Evolutionary conservation across 2,797 vertebrate genomes (phyloP).

Genomic region (Poecile montanus): DNA sequence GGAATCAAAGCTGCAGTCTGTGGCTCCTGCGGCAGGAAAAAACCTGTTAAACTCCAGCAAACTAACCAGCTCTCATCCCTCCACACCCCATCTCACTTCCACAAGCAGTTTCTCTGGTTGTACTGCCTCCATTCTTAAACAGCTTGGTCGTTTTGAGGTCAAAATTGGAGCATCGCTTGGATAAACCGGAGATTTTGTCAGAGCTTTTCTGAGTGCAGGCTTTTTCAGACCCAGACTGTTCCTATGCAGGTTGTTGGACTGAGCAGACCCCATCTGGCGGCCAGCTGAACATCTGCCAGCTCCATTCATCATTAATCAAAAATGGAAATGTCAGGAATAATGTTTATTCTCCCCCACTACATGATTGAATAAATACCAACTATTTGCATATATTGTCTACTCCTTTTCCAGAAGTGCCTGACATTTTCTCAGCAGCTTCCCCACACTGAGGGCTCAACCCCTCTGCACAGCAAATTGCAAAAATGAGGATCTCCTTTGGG

Average conservation of each 20-base stretch:
- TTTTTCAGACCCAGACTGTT: constrained; percentile 4
- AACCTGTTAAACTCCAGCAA: neutral
- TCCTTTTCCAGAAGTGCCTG: constrained; percentile 3
- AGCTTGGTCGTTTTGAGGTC: neutral
- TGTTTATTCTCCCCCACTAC: constrained; percentile 33
- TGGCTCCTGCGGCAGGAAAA: neutral
- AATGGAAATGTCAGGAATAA: constrained; percentile 54
- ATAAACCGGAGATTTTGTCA: neutral
- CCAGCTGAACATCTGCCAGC: constrained; percentile 53
- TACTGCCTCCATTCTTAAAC: neutral
- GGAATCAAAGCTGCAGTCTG: neutral
- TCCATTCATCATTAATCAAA: constrained; percentile 47
- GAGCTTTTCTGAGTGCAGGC: constrained; percentile 12
- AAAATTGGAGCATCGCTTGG: neutral
- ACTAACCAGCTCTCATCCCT: neutral
- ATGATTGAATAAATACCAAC: constrained; percentile 37
- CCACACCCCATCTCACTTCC: neutral
- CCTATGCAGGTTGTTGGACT: constrained; percentile 11
- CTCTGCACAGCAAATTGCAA: neutral
- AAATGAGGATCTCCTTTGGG: neutral
- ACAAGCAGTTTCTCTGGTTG: neutral
- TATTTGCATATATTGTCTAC: constrained; percentile 36
- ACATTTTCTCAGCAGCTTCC: neutral
- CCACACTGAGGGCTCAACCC: neutral
- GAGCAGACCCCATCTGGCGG: constrained; percentile 20